These are phyloP conservation scores for Neodiprion virginianus DNA, from an alignment of 1,140 invertebrate genomes.

Conservation along the genomic window DNA sequence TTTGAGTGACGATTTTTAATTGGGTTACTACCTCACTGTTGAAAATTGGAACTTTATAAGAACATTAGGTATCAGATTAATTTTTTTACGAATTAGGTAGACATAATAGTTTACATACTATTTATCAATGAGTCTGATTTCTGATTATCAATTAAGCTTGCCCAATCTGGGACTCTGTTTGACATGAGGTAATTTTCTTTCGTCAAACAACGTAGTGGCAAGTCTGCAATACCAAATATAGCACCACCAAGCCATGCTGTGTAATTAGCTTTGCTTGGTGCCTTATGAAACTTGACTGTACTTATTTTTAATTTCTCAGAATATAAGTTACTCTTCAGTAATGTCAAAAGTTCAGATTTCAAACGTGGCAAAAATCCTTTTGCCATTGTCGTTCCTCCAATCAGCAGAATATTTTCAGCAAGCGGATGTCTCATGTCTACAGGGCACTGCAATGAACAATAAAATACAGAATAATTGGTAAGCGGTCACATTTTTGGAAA, in stretches of 20 bases:
- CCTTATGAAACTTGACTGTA: constrained; percentile 78
- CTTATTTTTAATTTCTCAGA: constrained; percentile 69
- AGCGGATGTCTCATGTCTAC: constrained; percentile 77
- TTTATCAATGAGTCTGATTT: constrained; percentile 18
- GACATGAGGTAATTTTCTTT: constrained; percentile 78
- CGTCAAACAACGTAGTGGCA: constrained; percentile 73
- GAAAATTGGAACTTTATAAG: no score
- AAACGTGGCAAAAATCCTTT: constrained; percentile 81
- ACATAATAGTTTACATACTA: background rate
- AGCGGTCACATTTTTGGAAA: constrained; percentile 13
- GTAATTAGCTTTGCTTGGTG: constrained; percentile 85
- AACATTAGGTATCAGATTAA: no score
- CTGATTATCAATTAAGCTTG: constrained; percentile 72
- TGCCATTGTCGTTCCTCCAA: constrained; percentile 84
- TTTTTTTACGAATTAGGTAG: no score
- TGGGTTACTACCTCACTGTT: no score
- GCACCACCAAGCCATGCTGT: constrained; percentile 87
- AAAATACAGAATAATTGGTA: background rate
- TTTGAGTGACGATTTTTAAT: no score
- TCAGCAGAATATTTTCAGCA: constrained; percentile 82
- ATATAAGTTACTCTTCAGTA: constrained; percentile 72
- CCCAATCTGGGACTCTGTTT: constrained; percentile 82
- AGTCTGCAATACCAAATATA: constrained; percentile 84
- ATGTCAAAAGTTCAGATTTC: constrained; percentile 73
- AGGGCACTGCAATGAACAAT: constrained; percentile 67